phyloP scores from a whole-genome alignment of 2,888 invertebrate species.

The Empis stercorea region DNA sequence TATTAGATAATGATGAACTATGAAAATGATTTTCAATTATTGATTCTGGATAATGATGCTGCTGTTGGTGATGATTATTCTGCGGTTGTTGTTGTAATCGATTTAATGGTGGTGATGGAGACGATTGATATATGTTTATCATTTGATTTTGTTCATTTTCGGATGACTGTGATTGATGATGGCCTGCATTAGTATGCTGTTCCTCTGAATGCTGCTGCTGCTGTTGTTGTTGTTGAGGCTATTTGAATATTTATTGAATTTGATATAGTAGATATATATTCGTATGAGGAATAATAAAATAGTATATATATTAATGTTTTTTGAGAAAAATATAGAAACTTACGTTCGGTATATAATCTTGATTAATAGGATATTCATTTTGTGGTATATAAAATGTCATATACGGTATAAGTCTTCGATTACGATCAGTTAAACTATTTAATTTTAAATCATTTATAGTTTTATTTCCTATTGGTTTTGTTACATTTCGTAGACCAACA shows the following conservation, averaged over 20 bases:
- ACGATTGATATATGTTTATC: constrained; percentile 17
- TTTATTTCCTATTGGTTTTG: neutral
- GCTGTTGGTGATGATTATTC: constrained; percentile 10
- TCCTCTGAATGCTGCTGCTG: constrained; percentile 9
- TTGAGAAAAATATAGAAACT: neutral
- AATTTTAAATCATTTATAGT: constrained; percentile 5
- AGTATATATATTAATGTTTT: too few species aligned
- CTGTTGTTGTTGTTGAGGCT: constrained; percentile 14
- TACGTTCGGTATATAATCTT: neutral
- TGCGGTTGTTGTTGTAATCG: constrained; percentile 13
- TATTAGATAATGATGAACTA: constrained; percentile 6
- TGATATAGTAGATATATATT: too few species aligned
- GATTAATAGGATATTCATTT: neutral
- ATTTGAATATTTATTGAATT: constrained; percentile 8
- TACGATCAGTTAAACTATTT: constrained; percentile 41
- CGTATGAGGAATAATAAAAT: too few species aligned
- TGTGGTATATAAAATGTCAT: constrained; percentile 65
- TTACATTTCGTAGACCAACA: constrained; percentile 14
- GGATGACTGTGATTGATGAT: constrained; percentile 17
- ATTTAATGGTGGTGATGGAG: constrained; percentile 15
- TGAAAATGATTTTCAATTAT: constrained; percentile 3
- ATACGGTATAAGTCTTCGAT: constrained; percentile 67
- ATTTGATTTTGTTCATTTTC: constrained; percentile 23
- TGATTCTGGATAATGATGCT: constrained; percentile 5
- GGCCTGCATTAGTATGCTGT: constrained; percentile 3